Percentiles rank a stretch among this genome's conserved stretches.
Conservation (phyloP, 2,113 vertebrate species). For the Caretta caretta region DNA sequence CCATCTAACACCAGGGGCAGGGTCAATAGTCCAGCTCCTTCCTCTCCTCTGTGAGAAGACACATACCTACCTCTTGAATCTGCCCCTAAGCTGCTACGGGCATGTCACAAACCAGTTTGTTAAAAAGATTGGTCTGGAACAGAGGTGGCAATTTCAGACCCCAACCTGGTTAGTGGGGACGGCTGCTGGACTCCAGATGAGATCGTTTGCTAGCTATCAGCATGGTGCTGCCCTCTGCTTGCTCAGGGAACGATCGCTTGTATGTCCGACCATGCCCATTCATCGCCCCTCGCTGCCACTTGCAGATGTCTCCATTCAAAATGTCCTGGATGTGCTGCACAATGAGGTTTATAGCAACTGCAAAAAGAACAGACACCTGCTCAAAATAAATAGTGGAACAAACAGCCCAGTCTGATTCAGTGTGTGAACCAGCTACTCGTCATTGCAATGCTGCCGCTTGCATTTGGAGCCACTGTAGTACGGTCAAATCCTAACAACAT, state of each 20-base stretch:
- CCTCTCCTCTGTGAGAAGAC: background rate
- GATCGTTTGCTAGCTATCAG: constrained; percentile 84
- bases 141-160: accelerated
- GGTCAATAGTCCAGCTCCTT: background rate
- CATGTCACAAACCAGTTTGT: constrained; percentile 27
- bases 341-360: constrained; percentile 98
- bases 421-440: background rate
- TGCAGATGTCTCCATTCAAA: constrained; percentile 93
- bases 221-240: constrained; percentile 69
- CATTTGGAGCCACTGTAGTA: accelerated
- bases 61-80: background rate
- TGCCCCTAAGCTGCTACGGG: background rate
- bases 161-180: constrained; percentile 84
- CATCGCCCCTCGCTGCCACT: constrained; percentile 87
- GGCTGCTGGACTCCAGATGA: constrained; percentile 93
- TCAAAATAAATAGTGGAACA: background rate
- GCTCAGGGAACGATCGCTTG: constrained; percentile 87
- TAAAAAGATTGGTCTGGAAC: background rate
- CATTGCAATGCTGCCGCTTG: background rate
- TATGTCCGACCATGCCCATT: constrained; percentile 81
- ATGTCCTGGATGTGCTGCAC: constrained; percentile 99
- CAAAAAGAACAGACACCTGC: accelerated
- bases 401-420: background rate
- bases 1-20: background rate
- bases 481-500: background rate